Conservation (phyloP, 2,113 vertebrate species). For the Stercorarius parasiticus region DNA sequence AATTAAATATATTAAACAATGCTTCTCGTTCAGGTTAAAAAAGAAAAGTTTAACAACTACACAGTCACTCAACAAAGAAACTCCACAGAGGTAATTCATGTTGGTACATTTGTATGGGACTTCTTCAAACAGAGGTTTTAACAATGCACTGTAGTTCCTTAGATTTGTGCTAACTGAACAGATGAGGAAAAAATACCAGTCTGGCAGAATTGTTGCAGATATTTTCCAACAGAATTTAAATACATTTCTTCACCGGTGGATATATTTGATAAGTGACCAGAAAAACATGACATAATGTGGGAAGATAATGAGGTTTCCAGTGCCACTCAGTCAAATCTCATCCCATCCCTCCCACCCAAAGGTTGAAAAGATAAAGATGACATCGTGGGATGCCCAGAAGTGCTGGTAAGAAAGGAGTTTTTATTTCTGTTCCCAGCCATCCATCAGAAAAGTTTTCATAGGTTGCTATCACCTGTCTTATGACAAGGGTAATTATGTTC, state of each 20-base stretch:
- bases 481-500: neutral
- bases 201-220: neutral
- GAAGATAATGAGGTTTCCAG: neutral
- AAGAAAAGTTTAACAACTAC: slow-evolving; percentile 29
- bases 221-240: neutral
- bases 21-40: slow-evolving; percentile 15
- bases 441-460: neutral
- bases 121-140: slow-evolving; percentile 1
- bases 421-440: neutral
- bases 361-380: neutral
- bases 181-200: neutral
- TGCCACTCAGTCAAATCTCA: neutral
- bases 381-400: neutral
- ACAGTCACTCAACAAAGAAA: slow-evolving; percentile 9
- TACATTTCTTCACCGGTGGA: neutral
- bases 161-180: neutral
- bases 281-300: neutral
- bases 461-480: neutral
- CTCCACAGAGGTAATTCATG: neutral
- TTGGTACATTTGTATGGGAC: neutral
- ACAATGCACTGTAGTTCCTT: neutral
- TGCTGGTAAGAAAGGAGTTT: neutral
- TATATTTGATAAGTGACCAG: slow-evolving; percentile 3
- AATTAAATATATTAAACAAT: slow-evolving; percentile 72
- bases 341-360: neutral